These are phyloP conservation scores for Antheraea yamamai DNA, from an alignment of 2,888 invertebrate species.

Conservation along the genomic window DNA sequence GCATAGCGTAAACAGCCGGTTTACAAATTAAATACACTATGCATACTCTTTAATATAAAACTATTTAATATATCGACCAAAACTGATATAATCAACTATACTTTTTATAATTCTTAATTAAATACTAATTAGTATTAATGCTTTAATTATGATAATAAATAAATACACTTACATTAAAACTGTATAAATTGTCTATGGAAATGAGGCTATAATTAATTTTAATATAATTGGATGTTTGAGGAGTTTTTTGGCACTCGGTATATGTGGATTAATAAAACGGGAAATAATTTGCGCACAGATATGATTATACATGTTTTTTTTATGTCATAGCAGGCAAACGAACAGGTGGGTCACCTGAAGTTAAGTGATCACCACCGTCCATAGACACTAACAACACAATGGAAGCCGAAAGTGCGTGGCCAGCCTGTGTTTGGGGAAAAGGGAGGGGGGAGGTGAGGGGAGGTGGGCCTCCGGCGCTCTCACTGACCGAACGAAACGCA, in stretches of 20 bases:
- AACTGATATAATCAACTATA: not conserved
- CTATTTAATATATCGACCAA: not conserved
- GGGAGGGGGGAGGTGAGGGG: no score
- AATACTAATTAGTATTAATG: not conserved
- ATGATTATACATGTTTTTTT: not conserved
- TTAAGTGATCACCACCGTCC: no score
- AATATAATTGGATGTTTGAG: slow-evolving; percentile 33
- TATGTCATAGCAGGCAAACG: no score
- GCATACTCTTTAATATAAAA: not conserved
- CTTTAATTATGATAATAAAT: not conserved
- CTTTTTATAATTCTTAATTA: not conserved
- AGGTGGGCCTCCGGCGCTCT: no score
- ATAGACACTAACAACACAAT: no score
- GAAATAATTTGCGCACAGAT: slow-evolving; percentile 20
- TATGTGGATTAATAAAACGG: slow-evolving; percentile 28
- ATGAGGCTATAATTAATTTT: slow-evolving; percentile 24
- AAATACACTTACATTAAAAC: not conserved
- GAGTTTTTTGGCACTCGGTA: slow-evolving; percentile 38
- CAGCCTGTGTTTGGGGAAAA: no score
- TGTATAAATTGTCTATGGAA: not conserved
- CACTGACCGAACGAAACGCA: no score
- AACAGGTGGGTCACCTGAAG: no score
- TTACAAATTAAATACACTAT: slow-evolving; percentile 14
- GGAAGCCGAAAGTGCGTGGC: no score
- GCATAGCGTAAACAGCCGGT: slow-evolving; percentile 36